Percentiles rank a stretch among this genome's conserved stretches.
Evolutionary conservation across 1,140 invertebrate genomes (phyloP).

Genomic region (Macrobrachium rosenbergii): DNA sequence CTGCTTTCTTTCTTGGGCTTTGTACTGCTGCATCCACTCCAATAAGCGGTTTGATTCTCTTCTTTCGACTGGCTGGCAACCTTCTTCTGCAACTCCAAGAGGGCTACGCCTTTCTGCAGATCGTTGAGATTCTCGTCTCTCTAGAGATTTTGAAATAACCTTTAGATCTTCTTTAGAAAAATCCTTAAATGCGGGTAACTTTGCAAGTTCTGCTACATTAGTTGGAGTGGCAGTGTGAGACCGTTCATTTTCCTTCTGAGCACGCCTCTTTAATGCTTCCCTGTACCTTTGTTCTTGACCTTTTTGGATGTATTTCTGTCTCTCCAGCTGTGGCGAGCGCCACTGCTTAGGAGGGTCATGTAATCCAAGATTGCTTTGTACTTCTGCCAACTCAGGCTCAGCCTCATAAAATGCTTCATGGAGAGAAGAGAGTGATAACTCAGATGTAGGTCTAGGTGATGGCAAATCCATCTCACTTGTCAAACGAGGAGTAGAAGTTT

Average conservation of each 20-base stretch:
- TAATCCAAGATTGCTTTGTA: background rate
- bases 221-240: conserved; percentile 31
- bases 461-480: conserved; percentile 48
- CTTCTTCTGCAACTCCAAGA: conserved; percentile 7
- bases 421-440: conserved; percentile 36
- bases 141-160: conserved; percentile 58
- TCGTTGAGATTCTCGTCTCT: conserved; percentile 48
- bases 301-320: conserved; percentile 71
- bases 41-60: conserved; percentile 48
- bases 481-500: conserved; percentile 51
- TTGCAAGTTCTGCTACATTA: conserved; percentile 39
- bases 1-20: conserved; percentile 31
- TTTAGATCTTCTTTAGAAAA: conserved; percentile 57
- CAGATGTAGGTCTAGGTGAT: conserved; percentile 26
- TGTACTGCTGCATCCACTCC: conserved; percentile 55
- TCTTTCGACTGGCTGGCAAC: conserved; percentile 32
- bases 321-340: conserved; percentile 71
- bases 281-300: conserved; percentile 70
- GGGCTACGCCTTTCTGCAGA: conserved; percentile 21
- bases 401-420: conserved; percentile 49
- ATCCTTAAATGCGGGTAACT: conserved; percentile 54
- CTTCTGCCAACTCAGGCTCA: conserved; percentile 34
- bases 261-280: conserved; percentile 68
- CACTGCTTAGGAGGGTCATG: conserved; percentile 67
- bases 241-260: conserved; percentile 15